Conservation (phyloP, 1,140 invertebrate genomes). For the Achatina immaculata region DNA sequence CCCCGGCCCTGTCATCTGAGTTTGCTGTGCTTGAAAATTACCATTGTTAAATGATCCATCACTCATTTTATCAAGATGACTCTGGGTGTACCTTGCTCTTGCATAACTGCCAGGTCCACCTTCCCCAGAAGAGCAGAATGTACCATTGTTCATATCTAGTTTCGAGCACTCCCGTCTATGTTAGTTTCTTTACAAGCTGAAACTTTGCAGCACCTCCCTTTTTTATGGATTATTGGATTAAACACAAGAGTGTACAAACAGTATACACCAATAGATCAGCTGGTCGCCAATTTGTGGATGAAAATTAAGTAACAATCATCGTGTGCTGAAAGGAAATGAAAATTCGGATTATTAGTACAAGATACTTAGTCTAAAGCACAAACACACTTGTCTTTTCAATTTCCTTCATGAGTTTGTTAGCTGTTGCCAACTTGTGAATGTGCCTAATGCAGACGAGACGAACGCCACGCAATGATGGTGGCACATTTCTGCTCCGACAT, state of each 20-base stretch:
- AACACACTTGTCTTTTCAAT: background rate
- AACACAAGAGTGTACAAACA: background rate
- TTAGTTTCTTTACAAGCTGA: background rate
- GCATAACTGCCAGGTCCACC: conserved; percentile 20
- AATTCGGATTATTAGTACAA: background rate
- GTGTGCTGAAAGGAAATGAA: background rate
- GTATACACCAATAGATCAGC: background rate
- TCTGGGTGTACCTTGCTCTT: conserved; percentile 4
- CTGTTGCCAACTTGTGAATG: background rate
- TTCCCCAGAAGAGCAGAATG: conserved; percentile 23
- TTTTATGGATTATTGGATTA: background rate
- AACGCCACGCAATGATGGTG: too few species aligned
- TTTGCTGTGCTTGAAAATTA: conserved; percentile 4
- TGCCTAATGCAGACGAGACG: background rate
- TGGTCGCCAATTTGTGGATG: too few species aligned
- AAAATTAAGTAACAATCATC: background rate
- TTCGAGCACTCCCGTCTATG: background rate
- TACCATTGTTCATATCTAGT: conserved; percentile 31
- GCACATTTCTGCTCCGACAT: background rate
- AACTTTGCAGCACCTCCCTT: too few species aligned
- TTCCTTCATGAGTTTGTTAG: background rate
- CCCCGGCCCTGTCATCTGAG: conserved; percentile 17
- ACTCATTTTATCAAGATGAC: conserved; percentile 27
- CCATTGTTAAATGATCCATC: conserved; percentile 29
- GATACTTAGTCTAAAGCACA: background rate